phyloP scores from a whole-genome alignment of 2,113 vertebrate genomes.

The Hippocampus zosterae region DNA sequence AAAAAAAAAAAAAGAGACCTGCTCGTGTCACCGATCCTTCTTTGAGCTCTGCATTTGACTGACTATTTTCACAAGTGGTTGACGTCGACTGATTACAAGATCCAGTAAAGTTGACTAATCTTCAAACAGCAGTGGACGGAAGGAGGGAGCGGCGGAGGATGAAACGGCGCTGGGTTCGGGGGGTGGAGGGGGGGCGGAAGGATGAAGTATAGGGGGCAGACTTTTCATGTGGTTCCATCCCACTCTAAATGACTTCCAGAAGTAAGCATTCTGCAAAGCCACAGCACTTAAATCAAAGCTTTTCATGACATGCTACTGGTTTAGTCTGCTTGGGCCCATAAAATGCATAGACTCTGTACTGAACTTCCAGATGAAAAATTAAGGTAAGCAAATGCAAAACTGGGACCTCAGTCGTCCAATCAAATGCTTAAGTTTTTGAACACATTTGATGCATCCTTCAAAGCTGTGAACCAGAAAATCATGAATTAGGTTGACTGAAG shows the following conservation, averaged over 20 bases:
- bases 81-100: constrained; percentile 67
- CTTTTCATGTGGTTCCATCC: constrained; percentile 62
- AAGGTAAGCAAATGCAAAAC: constrained; percentile 10
- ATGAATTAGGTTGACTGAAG: background rate
- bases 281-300: constrained; percentile 47
- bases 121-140: constrained; percentile 48
- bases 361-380: constrained; percentile 14
- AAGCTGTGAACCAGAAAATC: background rate
- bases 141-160: constrained; percentile 24
- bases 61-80: constrained; percentile 55
- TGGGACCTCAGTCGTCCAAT: background rate
- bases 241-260: constrained; percentile 66
- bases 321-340: constrained; percentile 1
- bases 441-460: background rate
- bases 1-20: constrained; percentile 62
- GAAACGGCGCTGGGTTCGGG: constrained; percentile 9
- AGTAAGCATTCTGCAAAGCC: constrained; percentile 32
- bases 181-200: background rate
- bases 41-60: constrained; percentile 50
- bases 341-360: constrained; percentile 1
- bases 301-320: constrained; percentile 64
- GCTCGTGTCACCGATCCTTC: constrained; percentile 56
- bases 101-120: constrained; percentile 63
- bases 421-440: background rate
- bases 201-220: constrained; percentile 38